phyloP scores from a whole-genome alignment of 2,797 vertebrate genomes.

The Clamator glandarius region DNA sequence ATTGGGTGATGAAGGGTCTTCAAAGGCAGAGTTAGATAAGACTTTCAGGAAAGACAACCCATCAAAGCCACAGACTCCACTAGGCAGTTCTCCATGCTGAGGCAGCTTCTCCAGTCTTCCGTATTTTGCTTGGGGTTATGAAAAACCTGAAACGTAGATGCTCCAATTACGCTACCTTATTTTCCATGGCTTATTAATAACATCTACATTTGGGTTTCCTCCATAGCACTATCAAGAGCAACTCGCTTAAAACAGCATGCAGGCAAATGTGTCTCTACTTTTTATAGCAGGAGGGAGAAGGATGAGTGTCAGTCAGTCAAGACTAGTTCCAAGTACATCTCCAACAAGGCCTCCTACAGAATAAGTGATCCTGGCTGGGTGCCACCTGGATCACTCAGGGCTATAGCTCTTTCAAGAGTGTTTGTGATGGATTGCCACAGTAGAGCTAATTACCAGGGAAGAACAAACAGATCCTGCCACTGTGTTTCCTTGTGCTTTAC shows the following conservation, averaged over 20 bases:
- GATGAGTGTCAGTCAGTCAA: conserved; percentile 41
- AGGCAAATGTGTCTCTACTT: background rate
- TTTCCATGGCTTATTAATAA: background rate
- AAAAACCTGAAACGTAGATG: background rate
- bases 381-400: conserved; percentile 22
- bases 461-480: conserved; percentile 11
- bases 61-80: background rate
- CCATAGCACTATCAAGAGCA: background rate
- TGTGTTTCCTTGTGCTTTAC: background rate
- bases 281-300: conserved; percentile 38
- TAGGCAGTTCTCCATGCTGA: background rate
- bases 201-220: background rate
- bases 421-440: conserved; percentile 32
- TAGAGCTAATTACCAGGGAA: background rate
- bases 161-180: background rate
- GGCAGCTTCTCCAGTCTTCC: background rate
- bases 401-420: background rate
- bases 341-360: conserved; percentile 9
- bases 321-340: conserved; percentile 4
- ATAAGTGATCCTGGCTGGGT: conserved; percentile 9
- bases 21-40: background rate
- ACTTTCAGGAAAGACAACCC: background rate
- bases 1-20: background rate
- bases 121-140: background rate
- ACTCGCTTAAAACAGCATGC: background rate